A percentile compares a stretch with the other conserved stretches of the same genome.
Evolutionary conservation across 1,140 invertebrate genomes (phyloP).

Genomic region (Paracyclopina nana): DNA sequence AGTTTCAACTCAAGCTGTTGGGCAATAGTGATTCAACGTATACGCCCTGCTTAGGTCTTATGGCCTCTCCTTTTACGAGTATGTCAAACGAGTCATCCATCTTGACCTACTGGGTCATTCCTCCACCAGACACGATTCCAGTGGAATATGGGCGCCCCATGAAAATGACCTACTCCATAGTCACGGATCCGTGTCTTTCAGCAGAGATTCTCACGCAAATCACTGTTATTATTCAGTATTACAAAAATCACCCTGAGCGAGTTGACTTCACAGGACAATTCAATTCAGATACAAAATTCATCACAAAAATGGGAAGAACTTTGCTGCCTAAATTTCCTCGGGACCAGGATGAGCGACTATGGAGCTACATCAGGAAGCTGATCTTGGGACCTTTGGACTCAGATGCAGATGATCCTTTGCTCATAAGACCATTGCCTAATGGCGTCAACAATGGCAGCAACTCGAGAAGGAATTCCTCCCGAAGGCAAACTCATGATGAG

Average conservation of each 20-base stretch:
- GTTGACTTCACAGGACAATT: too few relatives aligned
- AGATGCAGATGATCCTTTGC: not conserved
- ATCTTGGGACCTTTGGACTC: not conserved
- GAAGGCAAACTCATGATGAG: too few relatives aligned
- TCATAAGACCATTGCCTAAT: too few relatives aligned
- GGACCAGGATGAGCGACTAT: not conserved
- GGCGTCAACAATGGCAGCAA: too few relatives aligned
- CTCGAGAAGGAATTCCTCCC: too few relatives aligned
- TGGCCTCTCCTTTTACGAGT: not conserved
- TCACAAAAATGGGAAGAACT: not conserved
- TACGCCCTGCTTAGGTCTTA: conserved; percentile 44
- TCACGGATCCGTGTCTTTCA: conserved; percentile 57
- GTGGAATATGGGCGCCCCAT: conserved; percentile 77
- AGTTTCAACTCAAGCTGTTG: conserved; percentile 85
- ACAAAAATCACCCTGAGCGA: too few relatives aligned
- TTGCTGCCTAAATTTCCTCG: conserved; percentile 1
- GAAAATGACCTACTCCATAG: conserved; percentile 59
- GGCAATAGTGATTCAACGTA: conserved; percentile 69
- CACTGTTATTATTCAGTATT: too few relatives aligned
- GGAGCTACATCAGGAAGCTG: conserved; percentile 15
- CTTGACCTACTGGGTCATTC: conserved; percentile 6
- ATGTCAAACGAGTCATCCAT: conserved; percentile 44
- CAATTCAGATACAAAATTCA: too few relatives aligned
- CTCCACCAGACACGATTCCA: not conserved
- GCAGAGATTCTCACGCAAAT: conserved; percentile 66